phyloP scores from a whole-genome alignment of 2,888 invertebrate genomes.

The Nematopogon swammerdamellus region DNA sequence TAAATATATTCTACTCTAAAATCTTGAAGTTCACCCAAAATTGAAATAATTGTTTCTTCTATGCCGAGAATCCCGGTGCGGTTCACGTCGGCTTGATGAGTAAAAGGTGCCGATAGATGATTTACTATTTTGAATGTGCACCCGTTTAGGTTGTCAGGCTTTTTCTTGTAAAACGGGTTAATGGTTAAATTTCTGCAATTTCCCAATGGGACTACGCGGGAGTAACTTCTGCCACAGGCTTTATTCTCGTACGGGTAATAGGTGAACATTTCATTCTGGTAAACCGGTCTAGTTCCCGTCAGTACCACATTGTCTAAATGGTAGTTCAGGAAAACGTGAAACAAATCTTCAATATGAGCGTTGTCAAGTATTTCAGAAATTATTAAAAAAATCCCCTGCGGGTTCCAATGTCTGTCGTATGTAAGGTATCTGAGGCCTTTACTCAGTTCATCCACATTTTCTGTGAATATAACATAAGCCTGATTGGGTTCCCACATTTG shows the following conservation, averaged over 20 bases:
- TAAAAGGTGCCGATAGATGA: neutral
- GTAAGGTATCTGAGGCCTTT: neutral
- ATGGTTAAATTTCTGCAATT: neutral
- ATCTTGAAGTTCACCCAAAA: neutral
- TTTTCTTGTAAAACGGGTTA: neutral
- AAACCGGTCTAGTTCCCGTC: neutral
- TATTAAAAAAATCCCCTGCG: neutral
- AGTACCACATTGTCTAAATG: neutral
- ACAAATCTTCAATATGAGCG: neutral
- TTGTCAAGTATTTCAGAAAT: neutral
- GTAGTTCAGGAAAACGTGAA: neutral
- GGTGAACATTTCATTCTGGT: neutral
- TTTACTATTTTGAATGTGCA: neutral
- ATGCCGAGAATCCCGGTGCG: neutral
- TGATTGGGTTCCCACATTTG: neutral
- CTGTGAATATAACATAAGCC: neutral
- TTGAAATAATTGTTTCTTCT: neutral
- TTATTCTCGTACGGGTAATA: neutral
- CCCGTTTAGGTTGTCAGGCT: neutral
- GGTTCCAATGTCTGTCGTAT: neutral
- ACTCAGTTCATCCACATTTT: neutral
- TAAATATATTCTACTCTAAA: neutral
- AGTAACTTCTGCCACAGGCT: neutral
- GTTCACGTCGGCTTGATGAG: too few relatives aligned
- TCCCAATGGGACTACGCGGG: neutral